Percentiles rank a stretch among this genome's conserved stretches.
Evolutionary conservation across 2,113 vertebrate genomes (phyloP).

Genomic region (Struthidea cinerea): DNA sequence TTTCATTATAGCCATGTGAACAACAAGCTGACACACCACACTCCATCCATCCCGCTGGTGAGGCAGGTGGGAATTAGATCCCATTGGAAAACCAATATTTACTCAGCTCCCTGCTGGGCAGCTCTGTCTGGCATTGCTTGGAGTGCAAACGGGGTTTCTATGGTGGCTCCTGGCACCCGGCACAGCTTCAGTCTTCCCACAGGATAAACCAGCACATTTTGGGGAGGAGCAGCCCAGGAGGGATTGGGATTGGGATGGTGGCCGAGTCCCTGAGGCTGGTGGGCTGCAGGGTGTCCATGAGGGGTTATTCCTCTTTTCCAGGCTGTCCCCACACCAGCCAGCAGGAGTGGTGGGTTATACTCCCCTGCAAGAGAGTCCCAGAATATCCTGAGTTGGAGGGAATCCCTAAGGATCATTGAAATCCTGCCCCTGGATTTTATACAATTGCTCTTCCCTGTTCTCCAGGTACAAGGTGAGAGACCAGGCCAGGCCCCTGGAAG

Average conservation of each 20-base stretch:
- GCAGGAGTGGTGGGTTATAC: accelerated
- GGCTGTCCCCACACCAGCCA: neutral
- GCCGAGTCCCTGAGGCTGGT: accelerated
- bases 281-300: neutral
- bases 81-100: neutral
- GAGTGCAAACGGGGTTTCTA: neutral
- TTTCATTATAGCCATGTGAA: neutral
- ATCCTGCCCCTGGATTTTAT: neutral
- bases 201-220: neutral
- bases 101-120: neutral
- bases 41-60: neutral
- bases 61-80: neutral
- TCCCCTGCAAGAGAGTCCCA: neutral
- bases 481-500: neutral
- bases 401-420: neutral
- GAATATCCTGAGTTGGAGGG: neutral
- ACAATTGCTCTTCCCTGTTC: neutral
- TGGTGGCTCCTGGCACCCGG: neutral
- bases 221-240: neutral
- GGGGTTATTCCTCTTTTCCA: neutral
- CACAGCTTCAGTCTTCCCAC: slow-evolving; percentile 13
- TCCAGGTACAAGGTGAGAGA: neutral
- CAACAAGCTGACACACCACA: neutral
- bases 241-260: neutral
- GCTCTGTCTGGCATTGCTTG: neutral